phyloP scores from a whole-genome alignment of 2,888 invertebrate species.

The Apeira syringaria region DNA sequence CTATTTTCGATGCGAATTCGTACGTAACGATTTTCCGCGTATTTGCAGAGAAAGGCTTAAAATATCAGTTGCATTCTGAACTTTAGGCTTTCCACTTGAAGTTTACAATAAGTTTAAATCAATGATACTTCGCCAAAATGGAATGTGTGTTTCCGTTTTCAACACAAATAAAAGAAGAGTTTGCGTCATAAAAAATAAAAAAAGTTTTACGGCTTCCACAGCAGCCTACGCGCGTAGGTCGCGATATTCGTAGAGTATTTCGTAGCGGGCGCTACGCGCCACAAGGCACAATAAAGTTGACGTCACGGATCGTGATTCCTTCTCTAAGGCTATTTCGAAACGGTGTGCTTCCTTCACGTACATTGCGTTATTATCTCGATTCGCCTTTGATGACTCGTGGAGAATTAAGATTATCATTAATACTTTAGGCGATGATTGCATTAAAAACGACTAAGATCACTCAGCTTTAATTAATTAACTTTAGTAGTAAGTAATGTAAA shows the following conservation, averaged over 20 bases:
- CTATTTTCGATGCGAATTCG: slow-evolving; percentile 24
- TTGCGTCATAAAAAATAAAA: slow-evolving; percentile 27
- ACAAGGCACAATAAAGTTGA: slow-evolving; percentile 30
- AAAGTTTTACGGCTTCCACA: slow-evolving; percentile 24
- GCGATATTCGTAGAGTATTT: slow-evolving; percentile 33
- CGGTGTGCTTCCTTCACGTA: slow-evolving; percentile 22
- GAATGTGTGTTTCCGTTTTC: slow-evolving; percentile 15
- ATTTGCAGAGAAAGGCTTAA: slow-evolving; percentile 13
- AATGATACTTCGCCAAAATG: slow-evolving; percentile 4
- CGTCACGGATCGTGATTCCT: slow-evolving; percentile 42
- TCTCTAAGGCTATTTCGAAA: slow-evolving; percentile 38
- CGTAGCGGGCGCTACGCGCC: slow-evolving; percentile 52
- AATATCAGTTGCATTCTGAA: slow-evolving; percentile 11
- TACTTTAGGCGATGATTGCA: too few relatives aligned
- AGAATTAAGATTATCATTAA: too few relatives aligned
- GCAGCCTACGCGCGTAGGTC: slow-evolving; percentile 32
- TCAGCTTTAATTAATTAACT: too few relatives aligned
- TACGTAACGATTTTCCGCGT: slow-evolving; percentile 17
- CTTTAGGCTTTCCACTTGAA: not conserved
- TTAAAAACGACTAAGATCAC: too few relatives aligned
- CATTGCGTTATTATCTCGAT: slow-evolving; percentile 20
- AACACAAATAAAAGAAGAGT: slow-evolving; percentile 20
- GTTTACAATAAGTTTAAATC: slow-evolving; percentile 4
- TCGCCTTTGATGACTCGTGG: too few relatives aligned
- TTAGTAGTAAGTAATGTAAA: too few relatives aligned